A percentile compares a stretch with the other conserved stretches of the same genome.
These are phyloP conservation scores for Embiotoca jacksoni DNA, from an alignment of 2,113 vertebrate species.

Conservation along the genomic window DNA sequence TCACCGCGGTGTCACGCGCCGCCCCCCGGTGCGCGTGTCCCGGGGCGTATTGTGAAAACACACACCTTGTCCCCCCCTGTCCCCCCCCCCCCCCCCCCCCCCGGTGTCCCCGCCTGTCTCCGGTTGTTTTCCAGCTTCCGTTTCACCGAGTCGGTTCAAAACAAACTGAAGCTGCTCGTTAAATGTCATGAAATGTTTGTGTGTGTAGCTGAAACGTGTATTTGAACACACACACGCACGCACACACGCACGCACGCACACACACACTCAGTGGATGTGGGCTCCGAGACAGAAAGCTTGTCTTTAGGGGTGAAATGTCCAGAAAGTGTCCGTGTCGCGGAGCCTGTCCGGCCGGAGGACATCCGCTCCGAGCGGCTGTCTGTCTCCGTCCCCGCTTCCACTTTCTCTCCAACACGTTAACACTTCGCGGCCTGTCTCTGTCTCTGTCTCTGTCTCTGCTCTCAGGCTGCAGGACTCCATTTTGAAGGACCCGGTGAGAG, in stretches of 20 bases:
- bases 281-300: not conserved
- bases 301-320: slow-evolving; percentile 43
- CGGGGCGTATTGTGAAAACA: no score
- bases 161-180: not conserved
- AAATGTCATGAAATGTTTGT: slow-evolving; percentile 22
- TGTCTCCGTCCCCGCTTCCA: slow-evolving; percentile 59
- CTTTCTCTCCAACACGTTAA: slow-evolving; percentile 79
- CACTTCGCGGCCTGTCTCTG: slow-evolving; percentile 85
- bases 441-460: slow-evolving; percentile 28
- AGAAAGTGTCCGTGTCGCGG: slow-evolving; percentile 34
- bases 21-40: no score
- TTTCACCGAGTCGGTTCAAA: no score
- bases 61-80: no score
- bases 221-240: slow-evolving; percentile 33
- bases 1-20: no score
- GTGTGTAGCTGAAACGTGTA: slow-evolving; percentile 13
- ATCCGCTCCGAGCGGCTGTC: slow-evolving; percentile 38
- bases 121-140: slow-evolving; percentile 33
- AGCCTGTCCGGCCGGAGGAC: slow-evolving; percentile 3
- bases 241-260: not conserved
- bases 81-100: no score
- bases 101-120: slow-evolving; percentile 1
- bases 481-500: slow-evolving; percentile 82
- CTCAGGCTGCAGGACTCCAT: slow-evolving; percentile 84
- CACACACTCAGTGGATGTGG: slow-evolving; percentile 13